These are phyloP conservation scores for Holcopasites calliopsidis DNA, from an alignment of 1,140 invertebrate genomes.

Conservation along the genomic window DNA sequence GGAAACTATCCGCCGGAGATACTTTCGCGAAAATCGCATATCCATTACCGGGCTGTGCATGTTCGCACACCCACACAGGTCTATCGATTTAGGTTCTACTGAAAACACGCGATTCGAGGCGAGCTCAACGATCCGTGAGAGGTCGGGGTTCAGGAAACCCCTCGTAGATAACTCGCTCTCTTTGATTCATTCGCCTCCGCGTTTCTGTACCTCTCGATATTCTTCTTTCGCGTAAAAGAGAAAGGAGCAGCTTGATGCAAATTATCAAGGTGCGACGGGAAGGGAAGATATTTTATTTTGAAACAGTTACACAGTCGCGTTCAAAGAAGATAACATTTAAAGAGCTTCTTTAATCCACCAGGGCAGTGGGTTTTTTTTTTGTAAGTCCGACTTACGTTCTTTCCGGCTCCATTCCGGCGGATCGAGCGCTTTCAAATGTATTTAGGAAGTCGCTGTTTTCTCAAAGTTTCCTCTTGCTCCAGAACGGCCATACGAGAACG, in stretches of 20 bases:
- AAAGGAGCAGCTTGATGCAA: not conserved
- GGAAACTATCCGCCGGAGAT: not conserved
- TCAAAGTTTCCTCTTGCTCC: not conserved
- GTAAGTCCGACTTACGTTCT: not conserved
- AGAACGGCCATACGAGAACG: not conserved
- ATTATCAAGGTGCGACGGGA: not conserved
- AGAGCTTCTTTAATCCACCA: no score
- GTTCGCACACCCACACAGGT: not conserved
- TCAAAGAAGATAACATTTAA: no score
- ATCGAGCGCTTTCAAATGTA: not conserved
- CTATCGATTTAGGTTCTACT: slow-evolving; percentile 34
- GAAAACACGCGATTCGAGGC: slow-evolving; percentile 41
- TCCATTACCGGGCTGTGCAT: not conserved
- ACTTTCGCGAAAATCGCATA: slow-evolving; percentile 16
- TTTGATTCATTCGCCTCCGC: not conserved
- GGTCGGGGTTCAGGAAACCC: slow-evolving; percentile 34
- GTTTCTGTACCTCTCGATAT: not conserved
- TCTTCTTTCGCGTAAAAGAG: not conserved
- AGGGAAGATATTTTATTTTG: no score
- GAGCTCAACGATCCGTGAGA: slow-evolving; percentile 49
- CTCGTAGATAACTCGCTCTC: slow-evolving; percentile 1
- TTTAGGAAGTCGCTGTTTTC: slow-evolving; percentile 11
- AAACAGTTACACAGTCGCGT: no score
- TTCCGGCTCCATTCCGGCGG: not conserved
- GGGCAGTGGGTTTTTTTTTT: no score